These are phyloP conservation scores for Orthonychiurus folsomi DNA, from an alignment of 2,888 invertebrate species.

Conservation along the genomic window DNA sequence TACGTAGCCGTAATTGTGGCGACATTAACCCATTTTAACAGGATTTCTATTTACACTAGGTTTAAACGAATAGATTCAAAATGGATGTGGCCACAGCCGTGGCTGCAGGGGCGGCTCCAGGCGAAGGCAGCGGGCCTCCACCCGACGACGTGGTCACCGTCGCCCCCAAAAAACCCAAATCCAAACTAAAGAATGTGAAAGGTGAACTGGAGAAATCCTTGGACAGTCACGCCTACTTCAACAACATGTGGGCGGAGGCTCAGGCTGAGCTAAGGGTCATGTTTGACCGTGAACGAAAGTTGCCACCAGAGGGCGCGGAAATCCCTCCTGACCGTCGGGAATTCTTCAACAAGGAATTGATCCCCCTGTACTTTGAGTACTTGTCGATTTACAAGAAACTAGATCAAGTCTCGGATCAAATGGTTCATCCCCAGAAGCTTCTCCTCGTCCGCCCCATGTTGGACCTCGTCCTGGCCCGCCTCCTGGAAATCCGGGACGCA, in stretches of 20 bases:
- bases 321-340: slow-evolving; percentile 47
- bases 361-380: slow-evolving; percentile 71
- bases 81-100: too few relatives aligned
- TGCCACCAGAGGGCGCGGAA: slow-evolving; percentile 40
- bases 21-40: too few relatives aligned
- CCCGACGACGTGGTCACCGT: too few relatives aligned
- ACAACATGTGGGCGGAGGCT: slow-evolving; percentile 28
- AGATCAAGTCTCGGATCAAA: slow-evolving; percentile 76
- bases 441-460: slow-evolving; percentile 63
- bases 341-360: slow-evolving; percentile 54
- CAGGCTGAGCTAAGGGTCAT: slow-evolving; percentile 21
- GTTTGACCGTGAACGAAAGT: slow-evolving; percentile 22
- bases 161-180: neutral
- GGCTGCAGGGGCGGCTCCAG: too few relatives aligned
- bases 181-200: neutral
- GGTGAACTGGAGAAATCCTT: neutral
- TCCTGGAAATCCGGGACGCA: slow-evolving; percentile 79
- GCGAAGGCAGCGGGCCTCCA: too few relatives aligned
- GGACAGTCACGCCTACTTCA: slow-evolving; percentile 14
- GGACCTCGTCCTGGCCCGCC: slow-evolving; percentile 68
- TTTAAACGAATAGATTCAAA: too few relatives aligned
- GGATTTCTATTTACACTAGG: too few relatives aligned
- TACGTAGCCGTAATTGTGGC: too few relatives aligned
- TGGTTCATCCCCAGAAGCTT: slow-evolving; percentile 86
- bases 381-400: slow-evolving; percentile 64